Evolutionary conservation across 2,797 vertebrate genomes (phyloP), one percentile per base, ranked within the genome.

Genomic region (Poecilia wingei): DNA sequence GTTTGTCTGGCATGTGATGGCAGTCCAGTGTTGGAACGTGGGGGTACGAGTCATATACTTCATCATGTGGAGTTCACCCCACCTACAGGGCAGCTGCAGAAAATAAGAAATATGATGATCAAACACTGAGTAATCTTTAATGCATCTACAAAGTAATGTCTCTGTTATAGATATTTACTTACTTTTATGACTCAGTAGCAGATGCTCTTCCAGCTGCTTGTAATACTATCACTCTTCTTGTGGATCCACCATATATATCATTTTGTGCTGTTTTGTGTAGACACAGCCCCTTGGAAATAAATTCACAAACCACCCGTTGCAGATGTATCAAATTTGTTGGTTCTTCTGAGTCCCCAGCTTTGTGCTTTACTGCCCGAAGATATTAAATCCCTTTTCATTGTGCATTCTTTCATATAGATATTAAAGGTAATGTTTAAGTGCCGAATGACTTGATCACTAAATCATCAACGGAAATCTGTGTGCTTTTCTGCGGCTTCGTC

Each of bases 381-480:
- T 43, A 41, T 68, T 13, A 41, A 43, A 43, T 25, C 1, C 3
- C 3, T 13, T 68, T 25, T 43, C 25, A 66, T 4, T 36, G 18
- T 36, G 6, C 12, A 39, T 8, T 45, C 41, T 46, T 18, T 47
- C 31, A 64, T 64, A 14, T 66, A 9, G 0, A 36, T 53, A 33
- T 64, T 1, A 57, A 57, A n/a, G 43, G 31, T 33, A 41, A 51
- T 77, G 20, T 68, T 55, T 39, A 5, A 68, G 75, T 69, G 16
- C 28, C 5, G 76, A 80, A 61, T 72, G 36, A 81, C 75, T 87
- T 78, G 81, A 86, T 86, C 86, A 75, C 47, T 72, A 66, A 33
- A 78, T 84, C 76, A 71, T 84, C 82, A 79, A 73, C 57, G 81
- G 82, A 12, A 76, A 85, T 90, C 80, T 47, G 45, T 76, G 82